A percentile compares a stretch with the other conserved stretches of the same genome.
These are phyloP conservation scores for Stenopsyche tienmushanensis DNA, from an alignment of 1,140 invertebrate genomes.

Conservation along the genomic window DNA sequence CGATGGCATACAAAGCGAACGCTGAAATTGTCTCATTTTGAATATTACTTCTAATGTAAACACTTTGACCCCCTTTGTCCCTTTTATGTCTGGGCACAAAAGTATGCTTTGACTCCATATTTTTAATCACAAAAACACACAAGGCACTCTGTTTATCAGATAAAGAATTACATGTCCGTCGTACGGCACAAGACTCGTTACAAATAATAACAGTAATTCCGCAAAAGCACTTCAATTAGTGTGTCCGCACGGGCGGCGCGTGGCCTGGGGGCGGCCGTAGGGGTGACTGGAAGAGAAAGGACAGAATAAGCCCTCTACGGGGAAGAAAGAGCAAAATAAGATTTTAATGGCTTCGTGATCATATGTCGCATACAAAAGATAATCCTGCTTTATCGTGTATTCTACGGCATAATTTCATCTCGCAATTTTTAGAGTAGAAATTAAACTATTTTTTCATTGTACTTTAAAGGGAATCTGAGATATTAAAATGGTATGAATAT, in stretches of 20 bases:
- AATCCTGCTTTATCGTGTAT: constrained; percentile 21
- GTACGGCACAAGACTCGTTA: constrained; percentile 34
- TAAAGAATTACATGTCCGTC: constrained; percentile 38
- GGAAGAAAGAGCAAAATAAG: constrained; percentile 27
- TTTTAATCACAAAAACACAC: constrained; percentile 38
- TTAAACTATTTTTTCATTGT: too few relatives aligned
- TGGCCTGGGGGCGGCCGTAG: constrained; percentile 1
- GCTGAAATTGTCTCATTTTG: neutral
- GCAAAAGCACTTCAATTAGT: constrained; percentile 40
- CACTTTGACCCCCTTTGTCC: constrained; percentile 28
- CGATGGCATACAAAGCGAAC: neutral
- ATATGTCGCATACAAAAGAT: constrained; percentile 27
- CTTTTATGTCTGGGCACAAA: constrained; percentile 26
- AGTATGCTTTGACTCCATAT: constrained; percentile 33
- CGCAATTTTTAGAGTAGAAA: too few relatives aligned
- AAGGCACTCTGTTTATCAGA: constrained; percentile 33
- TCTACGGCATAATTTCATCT: neutral
- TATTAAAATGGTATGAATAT: too few relatives aligned
- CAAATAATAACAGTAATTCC: constrained; percentile 40
- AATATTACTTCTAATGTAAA: constrained; percentile 15
- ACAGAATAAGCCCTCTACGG: neutral
- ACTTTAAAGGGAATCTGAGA: too few relatives aligned
- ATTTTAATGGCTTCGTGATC: constrained; percentile 38
- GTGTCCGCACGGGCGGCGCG: constrained; percentile 34
- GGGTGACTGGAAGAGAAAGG: neutral